A percentile compares a stretch with the other conserved stretches of the same genome.
Conservation (phyloP, 2,113 vertebrate species). For the Chelonoidis abingdonii region DNA sequence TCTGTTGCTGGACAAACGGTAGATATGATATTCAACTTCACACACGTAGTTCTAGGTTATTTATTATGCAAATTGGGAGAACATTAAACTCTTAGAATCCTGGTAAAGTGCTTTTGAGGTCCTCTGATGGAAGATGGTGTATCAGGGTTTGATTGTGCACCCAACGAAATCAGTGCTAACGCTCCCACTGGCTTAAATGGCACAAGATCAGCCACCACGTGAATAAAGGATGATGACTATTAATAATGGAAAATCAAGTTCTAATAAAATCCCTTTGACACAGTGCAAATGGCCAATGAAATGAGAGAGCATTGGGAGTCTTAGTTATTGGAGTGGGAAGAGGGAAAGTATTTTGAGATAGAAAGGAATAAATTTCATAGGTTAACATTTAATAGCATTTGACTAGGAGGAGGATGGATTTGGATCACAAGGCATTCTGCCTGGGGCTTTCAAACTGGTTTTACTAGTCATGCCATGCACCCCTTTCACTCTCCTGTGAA, state of each 20-base stretch:
- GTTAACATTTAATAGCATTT: constrained; percentile 20
- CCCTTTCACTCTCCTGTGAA: constrained; percentile 49
- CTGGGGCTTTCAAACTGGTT: constrained; percentile 63
- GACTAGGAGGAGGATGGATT: not conserved
- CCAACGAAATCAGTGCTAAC: not conserved
- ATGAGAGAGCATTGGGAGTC: not conserved
- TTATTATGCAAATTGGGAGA: not conserved
- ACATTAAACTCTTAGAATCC: not conserved
- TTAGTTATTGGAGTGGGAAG: not conserved
- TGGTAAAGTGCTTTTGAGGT: not conserved
- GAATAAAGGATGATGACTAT: not conserved
- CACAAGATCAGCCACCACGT: not conserved
- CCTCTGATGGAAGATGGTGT: not conserved
- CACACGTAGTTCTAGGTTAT: not conserved
- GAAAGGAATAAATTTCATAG: not conserved
- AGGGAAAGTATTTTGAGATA: not conserved
- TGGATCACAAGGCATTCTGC: constrained; percentile 4
- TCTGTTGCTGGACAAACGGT: not conserved
- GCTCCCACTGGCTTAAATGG: not conserved
- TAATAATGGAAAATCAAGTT: not conserved
- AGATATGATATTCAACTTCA: not conserved
- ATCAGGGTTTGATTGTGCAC: accelerated
- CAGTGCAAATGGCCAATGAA: not conserved
- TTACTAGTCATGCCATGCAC: constrained; percentile 47
- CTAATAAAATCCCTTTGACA: not conserved